phyloP scores from a whole-genome alignment of 2,113 vertebrate genomes.

The Heterochromis multidens region DNA sequence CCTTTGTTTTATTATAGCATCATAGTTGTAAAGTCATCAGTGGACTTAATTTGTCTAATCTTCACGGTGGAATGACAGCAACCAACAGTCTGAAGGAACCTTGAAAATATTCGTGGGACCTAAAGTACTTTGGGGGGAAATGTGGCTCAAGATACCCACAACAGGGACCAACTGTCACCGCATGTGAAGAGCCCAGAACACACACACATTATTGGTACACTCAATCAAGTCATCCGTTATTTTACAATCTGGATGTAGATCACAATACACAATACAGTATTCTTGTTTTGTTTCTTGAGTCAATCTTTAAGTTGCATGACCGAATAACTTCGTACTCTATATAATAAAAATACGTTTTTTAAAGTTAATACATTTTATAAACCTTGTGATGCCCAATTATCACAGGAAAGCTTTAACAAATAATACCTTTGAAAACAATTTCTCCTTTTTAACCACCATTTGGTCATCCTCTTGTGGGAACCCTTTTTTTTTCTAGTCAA shows the following conservation, averaged over 20 bases:
- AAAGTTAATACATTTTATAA: background rate
- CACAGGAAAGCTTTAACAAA: background rate
- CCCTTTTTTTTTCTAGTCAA: background rate
- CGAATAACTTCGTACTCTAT: background rate
- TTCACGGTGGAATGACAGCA: background rate
- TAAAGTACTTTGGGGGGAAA: too few relatives aligned
- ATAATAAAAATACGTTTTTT: background rate
- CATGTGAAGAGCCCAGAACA: too few relatives aligned
- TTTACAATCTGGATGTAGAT: too few relatives aligned
- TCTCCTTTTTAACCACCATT: background rate
- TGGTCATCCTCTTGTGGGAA: background rate
- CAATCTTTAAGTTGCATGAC: background rate
- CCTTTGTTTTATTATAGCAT: background rate
- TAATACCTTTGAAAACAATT: too few relatives aligned
- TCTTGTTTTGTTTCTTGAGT: background rate
- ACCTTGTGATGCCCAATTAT: background rate
- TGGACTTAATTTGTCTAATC: background rate
- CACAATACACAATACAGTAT: too few relatives aligned
- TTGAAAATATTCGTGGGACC: background rate
- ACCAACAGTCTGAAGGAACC: background rate
- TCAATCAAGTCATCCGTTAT: too few relatives aligned
- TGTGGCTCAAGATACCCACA: too few relatives aligned
- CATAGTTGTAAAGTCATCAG: background rate
- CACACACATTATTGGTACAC: too few relatives aligned
- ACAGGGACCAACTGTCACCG: too few relatives aligned